A percentile compares a stretch with the other conserved stretches of the same genome.
Conservation (phyloP, 2,888 invertebrate species). For the Agonopterix heracliana region DNA sequence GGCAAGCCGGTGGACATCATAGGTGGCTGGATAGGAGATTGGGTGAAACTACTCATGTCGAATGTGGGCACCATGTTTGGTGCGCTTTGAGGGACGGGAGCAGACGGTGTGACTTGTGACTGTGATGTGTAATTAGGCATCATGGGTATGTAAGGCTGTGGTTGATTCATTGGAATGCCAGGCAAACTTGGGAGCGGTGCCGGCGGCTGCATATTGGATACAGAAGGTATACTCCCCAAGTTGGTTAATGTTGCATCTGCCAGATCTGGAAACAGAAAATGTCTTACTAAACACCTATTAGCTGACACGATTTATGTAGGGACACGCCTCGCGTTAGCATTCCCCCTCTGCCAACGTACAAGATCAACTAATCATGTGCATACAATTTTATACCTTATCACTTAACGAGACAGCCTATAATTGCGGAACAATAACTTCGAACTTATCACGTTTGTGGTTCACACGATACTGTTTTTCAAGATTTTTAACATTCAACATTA, state of each 20-base stretch:
- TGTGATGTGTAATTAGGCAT: conserved; percentile 58
- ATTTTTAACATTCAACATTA: too few relatives aligned
- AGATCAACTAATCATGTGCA: too few relatives aligned
- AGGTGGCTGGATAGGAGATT: conserved; percentile 49
- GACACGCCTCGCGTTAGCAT: too few relatives aligned
- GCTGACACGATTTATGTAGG: too few relatives aligned
- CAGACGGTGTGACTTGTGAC: conserved; percentile 31
- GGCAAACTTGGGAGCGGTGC: conserved; percentile 70
- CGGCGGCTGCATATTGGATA: conserved; percentile 69
- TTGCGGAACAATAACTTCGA: too few relatives aligned
- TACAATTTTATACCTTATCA: too few relatives aligned
- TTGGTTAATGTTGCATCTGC: conserved; percentile 68
- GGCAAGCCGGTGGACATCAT: conserved; percentile 52
- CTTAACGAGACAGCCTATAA: too few relatives aligned
- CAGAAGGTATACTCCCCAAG: conserved; percentile 67
- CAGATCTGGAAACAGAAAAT: conserved; percentile 49
- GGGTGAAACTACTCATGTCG: conserved; percentile 59
- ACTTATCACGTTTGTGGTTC: too few relatives aligned
- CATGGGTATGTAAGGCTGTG: conserved; percentile 72
- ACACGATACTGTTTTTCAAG: too few relatives aligned
- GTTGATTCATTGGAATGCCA: conserved; percentile 71
- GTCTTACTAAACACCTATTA: background rate
- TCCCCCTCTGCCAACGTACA: too few relatives aligned
- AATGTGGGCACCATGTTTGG: conserved; percentile 59
- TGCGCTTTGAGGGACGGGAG: conserved; percentile 26